phyloP scores from a whole-genome alignment of 2,797 vertebrate species.

The Columba guinea region DNA sequence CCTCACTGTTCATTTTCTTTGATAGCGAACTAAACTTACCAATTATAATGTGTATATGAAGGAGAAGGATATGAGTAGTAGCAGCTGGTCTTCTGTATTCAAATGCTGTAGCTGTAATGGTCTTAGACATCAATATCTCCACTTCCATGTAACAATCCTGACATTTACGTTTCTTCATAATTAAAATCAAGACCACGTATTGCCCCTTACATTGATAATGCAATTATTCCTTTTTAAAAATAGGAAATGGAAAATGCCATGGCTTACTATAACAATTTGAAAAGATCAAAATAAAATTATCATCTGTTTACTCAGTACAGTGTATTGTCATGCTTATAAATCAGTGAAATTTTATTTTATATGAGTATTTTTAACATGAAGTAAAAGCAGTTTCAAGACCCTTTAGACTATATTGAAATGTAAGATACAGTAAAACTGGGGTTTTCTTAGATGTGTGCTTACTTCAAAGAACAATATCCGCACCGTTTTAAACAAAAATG shows the following conservation, averaged over 20 bases:
- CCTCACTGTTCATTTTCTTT: not conserved
- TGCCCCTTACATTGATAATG: not conserved
- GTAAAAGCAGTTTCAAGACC: not conserved
- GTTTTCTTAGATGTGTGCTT: not conserved
- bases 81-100: not conserved
- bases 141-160: not conserved
- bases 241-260: not conserved
- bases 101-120: not conserved
- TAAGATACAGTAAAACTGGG: not conserved
- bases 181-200: not conserved
- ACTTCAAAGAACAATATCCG: not conserved
- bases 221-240: not conserved
- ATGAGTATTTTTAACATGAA: not conserved
- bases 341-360: not conserved
- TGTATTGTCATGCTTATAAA: not conserved
- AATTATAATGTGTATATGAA: not conserved
- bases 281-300: not conserved
- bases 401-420: not conserved
- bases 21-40: not conserved
- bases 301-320: not conserved
- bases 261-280: not conserved
- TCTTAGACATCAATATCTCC: not conserved
- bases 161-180: fast-evolving
- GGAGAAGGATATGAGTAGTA: not conserved
- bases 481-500: not conserved